phyloP scores from a whole-genome alignment of 1,140 invertebrate genomes.

The Ericerus pela region DNA sequence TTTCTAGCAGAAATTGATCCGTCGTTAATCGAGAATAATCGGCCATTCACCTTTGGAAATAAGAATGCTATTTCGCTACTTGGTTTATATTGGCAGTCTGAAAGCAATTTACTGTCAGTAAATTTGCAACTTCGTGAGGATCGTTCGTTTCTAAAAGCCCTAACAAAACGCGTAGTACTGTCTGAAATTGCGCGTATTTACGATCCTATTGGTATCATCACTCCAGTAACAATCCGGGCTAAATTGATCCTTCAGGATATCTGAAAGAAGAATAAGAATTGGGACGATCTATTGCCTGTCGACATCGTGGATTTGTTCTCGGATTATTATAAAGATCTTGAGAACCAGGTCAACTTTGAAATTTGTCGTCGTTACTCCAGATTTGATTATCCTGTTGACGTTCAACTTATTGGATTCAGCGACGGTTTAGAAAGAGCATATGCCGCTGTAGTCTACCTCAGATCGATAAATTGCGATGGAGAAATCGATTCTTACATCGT shows the following conservation, averaged over 20 bases:
- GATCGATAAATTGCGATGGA: background rate
- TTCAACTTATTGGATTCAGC: constrained; percentile 6
- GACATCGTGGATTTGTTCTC: background rate
- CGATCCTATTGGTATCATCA: background rate
- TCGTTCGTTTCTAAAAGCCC: background rate
- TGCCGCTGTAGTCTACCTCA: constrained; percentile 6
- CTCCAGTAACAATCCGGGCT: background rate
- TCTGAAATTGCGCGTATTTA: background rate
- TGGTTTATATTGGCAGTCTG: background rate
- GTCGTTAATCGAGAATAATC: background rate
- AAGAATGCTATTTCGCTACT: background rate
- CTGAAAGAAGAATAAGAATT: constrained; percentile 14
- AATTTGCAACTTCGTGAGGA: background rate
- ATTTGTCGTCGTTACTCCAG: background rate
- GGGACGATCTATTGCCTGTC: constrained; percentile 14
- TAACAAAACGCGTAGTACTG: background rate
- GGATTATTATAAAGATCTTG: background rate
- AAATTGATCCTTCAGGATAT: background rate
- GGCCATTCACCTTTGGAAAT: background rate
- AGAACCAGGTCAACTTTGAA: background rate
- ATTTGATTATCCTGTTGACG: background rate
- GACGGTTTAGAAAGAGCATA: constrained; percentile 4
- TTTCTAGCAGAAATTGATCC: background rate
- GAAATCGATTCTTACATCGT: constrained; percentile 15
- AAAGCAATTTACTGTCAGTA: background rate